phyloP scores from a whole-genome alignment of 2,888 invertebrate genomes.

The Terebella lapidaria region DNA sequence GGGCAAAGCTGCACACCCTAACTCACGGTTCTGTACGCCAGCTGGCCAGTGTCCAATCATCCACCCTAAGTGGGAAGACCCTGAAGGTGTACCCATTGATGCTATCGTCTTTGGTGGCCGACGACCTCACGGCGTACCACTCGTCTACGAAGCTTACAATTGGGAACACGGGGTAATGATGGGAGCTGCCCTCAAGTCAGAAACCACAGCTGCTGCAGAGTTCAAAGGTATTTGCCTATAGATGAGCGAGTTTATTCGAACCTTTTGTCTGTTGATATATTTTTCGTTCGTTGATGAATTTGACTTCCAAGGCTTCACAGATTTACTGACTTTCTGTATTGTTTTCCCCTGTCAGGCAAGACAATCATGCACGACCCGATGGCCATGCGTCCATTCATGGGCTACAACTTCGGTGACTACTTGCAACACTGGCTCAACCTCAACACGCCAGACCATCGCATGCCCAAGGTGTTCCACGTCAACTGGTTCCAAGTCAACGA shows the following conservation, averaged over 20 bases:
- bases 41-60: conserved; percentile 35
- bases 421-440: conserved; percentile 33
- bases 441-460: conserved; percentile 22
- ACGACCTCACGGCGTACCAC: conserved; percentile 34
- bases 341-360: conserved; percentile 23
- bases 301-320: too few species aligned
- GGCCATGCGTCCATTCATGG: conserved; percentile 43
- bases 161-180: conserved; percentile 46
- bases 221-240: conserved; percentile 29
- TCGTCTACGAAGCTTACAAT: conserved; percentile 38
- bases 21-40: conserved; percentile 32
- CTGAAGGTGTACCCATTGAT: conserved; percentile 34
- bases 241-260: too few species aligned
- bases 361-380: conserved; percentile 43
- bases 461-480: conserved; percentile 36
- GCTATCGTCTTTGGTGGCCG: conserved; percentile 36
- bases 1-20: conserved; percentile 33
- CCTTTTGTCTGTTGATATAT: too few species aligned
- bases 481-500: conserved; percentile 35
- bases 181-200: conserved; percentile 38
- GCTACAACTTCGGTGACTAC: conserved; percentile 40
- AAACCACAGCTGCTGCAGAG: conserved; percentile 42
- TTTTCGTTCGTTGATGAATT: too few species aligned
- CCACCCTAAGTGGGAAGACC: conserved; percentile 31
- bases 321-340: too few species aligned